Evolutionary conservation across 2,888 invertebrate genomes (phyloP).

Genomic region (Aelia acuminata): DNA sequence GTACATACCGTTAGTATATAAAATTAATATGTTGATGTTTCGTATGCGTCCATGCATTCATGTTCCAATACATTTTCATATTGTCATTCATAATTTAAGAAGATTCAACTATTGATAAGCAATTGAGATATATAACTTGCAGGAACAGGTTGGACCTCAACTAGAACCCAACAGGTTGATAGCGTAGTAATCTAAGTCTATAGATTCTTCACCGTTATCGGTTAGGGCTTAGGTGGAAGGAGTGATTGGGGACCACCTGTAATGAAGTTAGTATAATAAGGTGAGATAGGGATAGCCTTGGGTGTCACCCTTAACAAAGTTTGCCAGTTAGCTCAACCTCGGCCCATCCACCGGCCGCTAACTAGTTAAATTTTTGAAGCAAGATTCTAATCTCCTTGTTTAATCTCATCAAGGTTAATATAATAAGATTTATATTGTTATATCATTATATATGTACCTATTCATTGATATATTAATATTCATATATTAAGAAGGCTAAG

Average conservation of each 20-base stretch:
- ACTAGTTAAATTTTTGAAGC: conserved; percentile 1
- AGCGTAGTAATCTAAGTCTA: conserved; percentile 33
- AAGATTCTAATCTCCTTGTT: background rate
- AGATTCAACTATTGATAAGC: too few relatives aligned
- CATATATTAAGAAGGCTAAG: too few relatives aligned
- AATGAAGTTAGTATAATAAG: conserved; percentile 64
- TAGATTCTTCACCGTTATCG: conserved; percentile 18
- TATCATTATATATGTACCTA: background rate
- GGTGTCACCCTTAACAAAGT: conserved; percentile 62
- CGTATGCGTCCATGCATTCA: too few relatives aligned
- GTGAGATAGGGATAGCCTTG: conserved; percentile 62
- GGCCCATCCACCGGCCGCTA: conserved; percentile 25
- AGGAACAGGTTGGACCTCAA: background rate
- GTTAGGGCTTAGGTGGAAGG: conserved; percentile 47
- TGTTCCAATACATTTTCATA: too few relatives aligned
- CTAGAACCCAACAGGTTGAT: background rate
- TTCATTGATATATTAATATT: background rate
- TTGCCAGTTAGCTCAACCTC: conserved; percentile 38
- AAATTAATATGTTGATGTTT: too few relatives aligned
- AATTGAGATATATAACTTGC: background rate
- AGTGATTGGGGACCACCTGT: conserved; percentile 62
- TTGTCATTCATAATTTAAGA: too few relatives aligned
- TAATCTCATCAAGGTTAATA: background rate
- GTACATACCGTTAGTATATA: too few relatives aligned
- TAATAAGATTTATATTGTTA: background rate